A percentile compares a stretch with the other conserved stretches of the same genome.
Evolutionary conservation across 2,888 invertebrate species (phyloP).

Genomic region (Tuta absoluta): DNA sequence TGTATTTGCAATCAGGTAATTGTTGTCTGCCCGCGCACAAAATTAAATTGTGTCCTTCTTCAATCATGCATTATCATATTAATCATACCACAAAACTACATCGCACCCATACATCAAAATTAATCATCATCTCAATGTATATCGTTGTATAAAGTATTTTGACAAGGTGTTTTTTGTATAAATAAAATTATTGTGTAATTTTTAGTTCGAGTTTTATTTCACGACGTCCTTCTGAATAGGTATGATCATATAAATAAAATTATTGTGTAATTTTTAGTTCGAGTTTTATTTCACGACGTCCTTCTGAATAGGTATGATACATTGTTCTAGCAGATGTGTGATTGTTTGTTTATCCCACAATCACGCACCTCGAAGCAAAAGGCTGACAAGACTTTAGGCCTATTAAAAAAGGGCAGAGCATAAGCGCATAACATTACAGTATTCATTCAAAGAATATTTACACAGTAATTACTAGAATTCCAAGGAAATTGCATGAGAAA

Average conservation of each 20-base stretch:
- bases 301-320: neutral
- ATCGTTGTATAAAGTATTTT: conserved; percentile 75
- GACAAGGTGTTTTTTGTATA: conserved; percentile 56
- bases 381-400: neutral
- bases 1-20: no score
- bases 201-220: conserved; percentile 51
- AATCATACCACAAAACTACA: conserved; percentile 1
- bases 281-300: conserved; percentile 35
- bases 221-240: neutral
- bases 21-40: neutral
- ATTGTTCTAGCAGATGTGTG: neutral
- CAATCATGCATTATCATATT: neutral
- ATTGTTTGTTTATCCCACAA: neutral
- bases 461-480: no score
- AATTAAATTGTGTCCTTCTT: neutral
- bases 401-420: neutral
- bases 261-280: conserved; percentile 67
- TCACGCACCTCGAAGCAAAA: neutral
- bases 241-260: conserved; percentile 53
- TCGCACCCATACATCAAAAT: conserved; percentile 26
- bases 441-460: no score
- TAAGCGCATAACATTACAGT: no score
- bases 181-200: conserved; percentile 62
- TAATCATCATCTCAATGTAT: conserved; percentile 41
- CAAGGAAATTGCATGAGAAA: no score